Base-by-base conservation (phyloP, 1,140 invertebrate species). In the Drosophila setifemur region DNA sequence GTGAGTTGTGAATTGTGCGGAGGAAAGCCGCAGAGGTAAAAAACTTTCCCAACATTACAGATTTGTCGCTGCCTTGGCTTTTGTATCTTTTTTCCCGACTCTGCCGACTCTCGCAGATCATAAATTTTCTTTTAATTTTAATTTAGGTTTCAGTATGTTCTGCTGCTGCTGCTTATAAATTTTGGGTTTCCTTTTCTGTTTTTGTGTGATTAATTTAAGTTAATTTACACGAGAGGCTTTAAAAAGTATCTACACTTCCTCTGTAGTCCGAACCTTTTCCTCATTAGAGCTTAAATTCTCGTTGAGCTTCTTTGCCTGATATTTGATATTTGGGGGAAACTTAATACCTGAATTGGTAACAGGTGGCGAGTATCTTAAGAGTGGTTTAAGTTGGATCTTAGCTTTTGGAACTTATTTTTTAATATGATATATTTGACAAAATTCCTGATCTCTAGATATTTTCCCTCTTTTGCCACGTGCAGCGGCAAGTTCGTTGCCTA, bases 61-160 rank as follows among this genome's bases (percentile, higher is more conserved):
- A 64, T 40, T 49, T 64, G 42, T 57, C 45, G n/a, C 19, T 12
- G 1, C 3, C 26, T 8, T 18, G 25, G 12, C 18, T 31, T 23
- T 44, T 60, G 47, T 23, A 44, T 11, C 16, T 45, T 0, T 39
- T 44, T 11, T 12, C 43, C 16, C 37, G 12, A 9, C 12, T 29
- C 25, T 40, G 23, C 29, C 21, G 48, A 31, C 50, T 48, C 28
- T 18, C 57, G 35, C 57, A 64, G 61, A 64, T 71, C 76, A 73
- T 81, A 79, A 79, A 79, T 81, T 81, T 74, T 66, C 60, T 79
- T 79, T 75, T 81, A 74, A 79, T 81, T 81, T 79, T 64, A 52
- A 48, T 61, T 48, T 37, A 31, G 49, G 43, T 58, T 42, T 18
- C 16, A 50, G 33, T 55, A 58, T 53, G 63, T 77, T 69, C 50